Base-by-base conservation (phyloP, 2,113 vertebrate species). In the Tichodroma muraria region DNA sequence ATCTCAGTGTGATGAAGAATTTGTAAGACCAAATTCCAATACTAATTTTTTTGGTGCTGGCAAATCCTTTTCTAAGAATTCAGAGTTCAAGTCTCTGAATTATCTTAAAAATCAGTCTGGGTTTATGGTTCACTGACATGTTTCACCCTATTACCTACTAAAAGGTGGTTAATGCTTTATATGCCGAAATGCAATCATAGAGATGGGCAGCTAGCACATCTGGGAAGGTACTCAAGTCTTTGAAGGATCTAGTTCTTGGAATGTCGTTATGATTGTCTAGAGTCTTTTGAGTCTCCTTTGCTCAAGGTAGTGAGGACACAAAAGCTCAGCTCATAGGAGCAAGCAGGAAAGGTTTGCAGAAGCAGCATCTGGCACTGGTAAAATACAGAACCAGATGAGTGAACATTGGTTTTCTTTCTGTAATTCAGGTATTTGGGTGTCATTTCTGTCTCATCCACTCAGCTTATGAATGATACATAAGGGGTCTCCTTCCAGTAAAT, bases 81-180 rank as follows among this genome's bases (percentile, higher is more conserved):
- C 42, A 30, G 40, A 54, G 35, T 38, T 37, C 37, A 21, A 82
- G 15, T 11, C 20, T 27, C n/a, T n/a, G n/a, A n/a, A n/a, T 97
- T 95, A 95, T 97, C 96, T 95, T 94, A 89, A 94, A 81, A 95
- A 94, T 93, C 96, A 85, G 80, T 56, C 89, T 82, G 80, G 90
- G 84, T 93, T 93, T 96, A 93, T 96, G 94, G 95, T 96, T 96
- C 96, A 94, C 84, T 95, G 93, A 92, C 90, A 89, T 47, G 35
- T 92, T 96, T 97, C 93, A 96, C 96, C 93, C 91, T 91, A 71
- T 92, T 91, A 77, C 94, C 80, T 93, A 6, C 95, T 86, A 90
- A 95, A 94, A 89, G 63, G 60, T 79, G 81, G 80, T 84, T 93
- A 94, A 94, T 82, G 94, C n/a, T n/a, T 53, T 47, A 28, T 42